Base-by-base conservation (phyloP, 2,888 invertebrate genomes). In the Melinaea menophilus region DNA sequence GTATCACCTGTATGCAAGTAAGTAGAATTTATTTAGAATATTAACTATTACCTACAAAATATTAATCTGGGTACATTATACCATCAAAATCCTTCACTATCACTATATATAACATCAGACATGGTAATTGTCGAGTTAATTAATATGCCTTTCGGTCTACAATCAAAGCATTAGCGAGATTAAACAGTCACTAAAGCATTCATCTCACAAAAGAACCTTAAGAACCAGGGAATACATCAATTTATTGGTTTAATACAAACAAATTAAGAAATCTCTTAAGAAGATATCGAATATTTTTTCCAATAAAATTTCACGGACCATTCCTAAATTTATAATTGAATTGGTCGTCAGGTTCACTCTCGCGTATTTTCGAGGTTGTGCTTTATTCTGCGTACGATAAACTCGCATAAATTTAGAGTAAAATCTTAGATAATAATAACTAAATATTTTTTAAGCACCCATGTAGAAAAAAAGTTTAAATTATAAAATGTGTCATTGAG, bases 281-380 rank as follows among this genome's bases (percentile, higher is more conserved):
- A 78, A 76, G 75, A 72, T 73, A 71, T 78, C 75, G 81, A 79
- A 83, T 81, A 86, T 82, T 85, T 77, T 77, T 80, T 81, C 79
- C 75, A 81, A 84, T 86, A 83, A 84, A 85, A 85, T 82, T 81
- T 81, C 75, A 76, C 73, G 79, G 22, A 80, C 72, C 79, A 81
- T 84, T 86, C 82, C 84, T 86, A 86, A 88, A 85, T 86, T 86
- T 75, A 84, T 88, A 86, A 86, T 86, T 85, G 85, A 86, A 85
- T 86, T 73, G 1, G 79, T 81, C 79, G 84, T 81, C 84, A 80
- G 77, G 72, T 71, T 79, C 77, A 79, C 76, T 76, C 76, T 58
- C 55, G 7, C 54, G 45, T 55, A 59, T 54, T 35, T 48, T n/a
- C 37, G 78, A 79, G 79, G 82, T 79, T 84, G 80, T 77, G 79